Evolutionary conservation across 2,797 vertebrate genomes (phyloP).

Genomic region (Pyrocephalus nanus): DNA sequence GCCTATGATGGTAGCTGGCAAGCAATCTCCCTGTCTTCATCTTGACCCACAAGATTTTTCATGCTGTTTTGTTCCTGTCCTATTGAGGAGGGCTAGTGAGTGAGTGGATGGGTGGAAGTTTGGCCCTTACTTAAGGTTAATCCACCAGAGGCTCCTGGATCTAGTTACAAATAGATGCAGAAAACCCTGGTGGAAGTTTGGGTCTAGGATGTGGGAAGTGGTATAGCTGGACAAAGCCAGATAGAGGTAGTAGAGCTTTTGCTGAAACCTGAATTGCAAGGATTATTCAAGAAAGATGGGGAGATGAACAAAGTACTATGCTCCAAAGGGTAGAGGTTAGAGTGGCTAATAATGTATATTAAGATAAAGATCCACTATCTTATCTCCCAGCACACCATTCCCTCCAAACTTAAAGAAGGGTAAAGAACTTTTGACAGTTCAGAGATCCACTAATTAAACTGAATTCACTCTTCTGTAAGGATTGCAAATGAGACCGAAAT

Average conservation of each 20-base stretch:
- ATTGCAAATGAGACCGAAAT: background rate
- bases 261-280: background rate
- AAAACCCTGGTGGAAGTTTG: background rate
- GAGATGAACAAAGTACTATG: background rate
- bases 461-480: background rate
- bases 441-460: background rate
- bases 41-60: background rate
- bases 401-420: background rate
- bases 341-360: background rate
- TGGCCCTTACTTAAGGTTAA: background rate
- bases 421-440: background rate
- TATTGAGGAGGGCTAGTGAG: background rate
- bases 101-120: background rate
- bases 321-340: background rate
- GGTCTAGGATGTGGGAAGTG: background rate
- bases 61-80: background rate
- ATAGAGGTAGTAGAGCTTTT: background rate
- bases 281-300: background rate
- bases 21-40: background rate
- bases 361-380: background rate
- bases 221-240: background rate
- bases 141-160: background rate
- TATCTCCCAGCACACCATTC: background rate
- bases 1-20: background rate
- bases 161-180: background rate